phyloP scores from a whole-genome alignment of 2,113 vertebrate species.

The Amphilophus citrinellus region DNA sequence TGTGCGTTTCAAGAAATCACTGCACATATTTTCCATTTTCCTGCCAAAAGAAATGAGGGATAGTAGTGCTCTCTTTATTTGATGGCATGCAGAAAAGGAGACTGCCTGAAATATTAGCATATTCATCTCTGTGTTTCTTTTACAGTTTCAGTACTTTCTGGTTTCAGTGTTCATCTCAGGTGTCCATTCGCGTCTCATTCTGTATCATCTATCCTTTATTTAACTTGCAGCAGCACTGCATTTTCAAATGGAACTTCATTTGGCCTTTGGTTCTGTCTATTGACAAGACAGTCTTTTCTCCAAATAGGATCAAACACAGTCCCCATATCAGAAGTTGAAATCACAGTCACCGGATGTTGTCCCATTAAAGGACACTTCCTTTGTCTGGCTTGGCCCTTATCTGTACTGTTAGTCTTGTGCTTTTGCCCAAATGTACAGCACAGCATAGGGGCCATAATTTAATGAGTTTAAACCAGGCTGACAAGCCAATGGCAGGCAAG shows the following conservation, averaged over 20 bases:
- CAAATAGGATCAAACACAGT: constrained; percentile 43
- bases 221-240: neutral
- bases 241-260: constrained; percentile 9
- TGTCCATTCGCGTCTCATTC: neutral
- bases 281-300: constrained; percentile 36
- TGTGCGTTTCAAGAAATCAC: too few relatives aligned
- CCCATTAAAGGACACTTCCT: constrained; percentile 42
- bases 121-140: neutral
- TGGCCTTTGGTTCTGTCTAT: constrained; percentile 31
- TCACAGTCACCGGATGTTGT: constrained; percentile 28
- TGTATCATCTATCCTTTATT: constrained; percentile 12
- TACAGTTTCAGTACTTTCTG: neutral
- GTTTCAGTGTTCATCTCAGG: neutral
- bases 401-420: constrained; percentile 28
- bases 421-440: constrained; percentile 37
- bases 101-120: neutral
- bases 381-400: constrained; percentile 45
- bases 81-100: neutral
- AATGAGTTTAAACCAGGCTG: constrained; percentile 40
- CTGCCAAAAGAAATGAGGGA: too few relatives aligned
- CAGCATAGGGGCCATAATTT: constrained; percentile 21
- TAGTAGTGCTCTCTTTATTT: too few relatives aligned
- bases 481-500: constrained; percentile 33
- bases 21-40: too few relatives aligned
- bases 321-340: constrained; percentile 41